Base-by-base conservation (phyloP, 2,888 invertebrate genomes). In the Nomada fucata region DNA sequence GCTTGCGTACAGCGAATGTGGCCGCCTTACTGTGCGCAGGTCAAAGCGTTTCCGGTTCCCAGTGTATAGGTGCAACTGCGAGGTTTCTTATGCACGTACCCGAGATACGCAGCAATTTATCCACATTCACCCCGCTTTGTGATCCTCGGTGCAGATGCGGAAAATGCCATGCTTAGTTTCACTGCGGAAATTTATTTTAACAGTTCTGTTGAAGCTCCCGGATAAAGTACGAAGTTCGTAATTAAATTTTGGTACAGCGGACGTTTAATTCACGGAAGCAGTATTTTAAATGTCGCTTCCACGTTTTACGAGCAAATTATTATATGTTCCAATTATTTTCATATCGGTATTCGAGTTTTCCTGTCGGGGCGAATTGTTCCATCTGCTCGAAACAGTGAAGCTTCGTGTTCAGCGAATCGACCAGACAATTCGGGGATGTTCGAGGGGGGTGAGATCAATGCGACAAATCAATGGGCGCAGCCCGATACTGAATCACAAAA, bases 41-140 rank as follows among this genome's bases (percentile, higher is more conserved):
- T 72, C 75, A 80, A 80, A 82, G 81, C 60, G 44, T 70, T 60
- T 60, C 67, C 47, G 63, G 50, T 67, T 18, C 7, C n/a, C 11
- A 57, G 36, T 44, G 23, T 47, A 44, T 57, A 20, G 13, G 44
- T 26, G 53, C n/a, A 26, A 3, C 26, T 59, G 23, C 59, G 4
- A 44, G 29, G 29, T 13, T 57, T 13, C 42, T 20, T 47, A 15
- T 15, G 15, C 44, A 44, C 42, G 44, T 23, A 10, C 36, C 65
- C 11, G 42, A 18, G 18, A 53, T 42, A 50, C 60, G 70, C 53
- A 36, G 63, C 44, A 50, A 72, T 80, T 78, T 72, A 78, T 68
- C 26, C 67, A 18, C 44, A 3, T 18, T 36, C 11, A 23, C 50
- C 36, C 20, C 20, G 61, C 57, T 61, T 55, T 13, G 52, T 44